Evolutionary conservation across 2,888 invertebrate species (phyloP).

Genomic region (Dusona sp.): DNA sequence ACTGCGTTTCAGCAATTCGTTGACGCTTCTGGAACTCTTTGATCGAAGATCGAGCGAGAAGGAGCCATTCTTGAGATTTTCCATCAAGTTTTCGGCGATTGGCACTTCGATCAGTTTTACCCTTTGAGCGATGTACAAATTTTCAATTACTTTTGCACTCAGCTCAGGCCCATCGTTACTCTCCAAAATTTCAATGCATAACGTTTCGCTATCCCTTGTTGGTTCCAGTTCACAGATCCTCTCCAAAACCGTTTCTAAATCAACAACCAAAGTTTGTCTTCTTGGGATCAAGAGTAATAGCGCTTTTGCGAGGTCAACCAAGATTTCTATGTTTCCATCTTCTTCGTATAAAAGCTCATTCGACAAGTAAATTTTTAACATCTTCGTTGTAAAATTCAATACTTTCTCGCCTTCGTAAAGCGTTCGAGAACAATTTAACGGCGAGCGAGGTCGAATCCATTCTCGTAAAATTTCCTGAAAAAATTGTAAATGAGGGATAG

Average conservation of each 20-base stretch:
- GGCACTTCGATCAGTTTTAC: constrained; percentile 77
- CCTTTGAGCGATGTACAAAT: constrained; percentile 74
- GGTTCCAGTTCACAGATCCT: constrained; percentile 72
- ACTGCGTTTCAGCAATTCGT: constrained; percentile 71
- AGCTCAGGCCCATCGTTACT: constrained; percentile 70
- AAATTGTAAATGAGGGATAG: not conserved
- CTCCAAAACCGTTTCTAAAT: constrained; percentile 73
- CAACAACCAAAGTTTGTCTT: constrained; percentile 66
- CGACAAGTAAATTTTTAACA: constrained; percentile 76
- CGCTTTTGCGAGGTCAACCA: constrained; percentile 73
- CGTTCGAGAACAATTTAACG: constrained; percentile 65
- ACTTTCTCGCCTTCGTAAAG: constrained; percentile 73
- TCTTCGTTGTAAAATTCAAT: constrained; percentile 66
- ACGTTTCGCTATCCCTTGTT: constrained; percentile 70
- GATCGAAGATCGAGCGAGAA: not conserved
- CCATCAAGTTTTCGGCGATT: constrained; percentile 71
- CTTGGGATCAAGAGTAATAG: constrained; percentile 69
- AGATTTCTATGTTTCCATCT: constrained; percentile 66
- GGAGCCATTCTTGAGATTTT: constrained; percentile 43
- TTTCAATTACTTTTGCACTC: constrained; percentile 69
- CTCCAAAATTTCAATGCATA: constrained; percentile 70
- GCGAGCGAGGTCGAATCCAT: constrained; percentile 73
- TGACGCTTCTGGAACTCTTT: constrained; percentile 31
- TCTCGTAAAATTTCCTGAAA: constrained; percentile 77
- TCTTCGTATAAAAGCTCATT: constrained; percentile 68